Evolutionary conservation across 2,797 vertebrate species (phyloP).

Genomic region (Labeo calbasu): DNA sequence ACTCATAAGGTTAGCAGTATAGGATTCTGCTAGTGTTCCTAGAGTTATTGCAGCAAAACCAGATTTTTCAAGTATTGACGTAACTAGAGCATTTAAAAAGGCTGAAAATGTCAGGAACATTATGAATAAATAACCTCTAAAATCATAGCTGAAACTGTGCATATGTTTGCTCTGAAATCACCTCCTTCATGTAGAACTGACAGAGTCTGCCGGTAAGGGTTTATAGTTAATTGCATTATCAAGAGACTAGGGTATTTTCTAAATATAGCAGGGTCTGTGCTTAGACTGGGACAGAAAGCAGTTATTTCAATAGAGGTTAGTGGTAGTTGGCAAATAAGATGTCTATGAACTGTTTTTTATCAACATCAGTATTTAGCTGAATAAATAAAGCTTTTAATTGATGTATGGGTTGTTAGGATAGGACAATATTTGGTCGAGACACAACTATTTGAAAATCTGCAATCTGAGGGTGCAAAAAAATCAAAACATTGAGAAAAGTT

Average conservation of each 20-base stretch:
- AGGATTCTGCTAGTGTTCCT: neutral
- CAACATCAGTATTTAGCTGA: neutral
- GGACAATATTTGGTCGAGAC: no score
- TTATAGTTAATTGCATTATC: slow-evolving; percentile 72
- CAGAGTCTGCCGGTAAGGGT: slow-evolving; percentile 50
- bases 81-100: neutral
- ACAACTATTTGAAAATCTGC: no score
- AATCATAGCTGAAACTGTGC: neutral
- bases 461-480: no score
- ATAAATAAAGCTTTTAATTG: no score
- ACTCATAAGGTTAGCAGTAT: slow-evolving; percentile 84
- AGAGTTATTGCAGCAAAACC: neutral
- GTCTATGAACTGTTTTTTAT: neutral
- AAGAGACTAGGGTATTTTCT: slow-evolving; percentile 62
- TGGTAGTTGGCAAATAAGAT: neutral
- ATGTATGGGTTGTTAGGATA: no score
- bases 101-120: neutral
- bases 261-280: slow-evolving; percentile 63
- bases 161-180: slow-evolving; percentile 5
- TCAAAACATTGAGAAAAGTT: no score
- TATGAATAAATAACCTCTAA: neutral
- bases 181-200: slow-evolving; percentile 31
- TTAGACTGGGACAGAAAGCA: slow-evolving; percentile 47
- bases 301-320: slow-evolving; percentile 18
- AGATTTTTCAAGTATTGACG: neutral